Evolutionary conservation across 1,140 invertebrate genomes (phyloP).

Genomic region (Bacillus rossius): DNA sequence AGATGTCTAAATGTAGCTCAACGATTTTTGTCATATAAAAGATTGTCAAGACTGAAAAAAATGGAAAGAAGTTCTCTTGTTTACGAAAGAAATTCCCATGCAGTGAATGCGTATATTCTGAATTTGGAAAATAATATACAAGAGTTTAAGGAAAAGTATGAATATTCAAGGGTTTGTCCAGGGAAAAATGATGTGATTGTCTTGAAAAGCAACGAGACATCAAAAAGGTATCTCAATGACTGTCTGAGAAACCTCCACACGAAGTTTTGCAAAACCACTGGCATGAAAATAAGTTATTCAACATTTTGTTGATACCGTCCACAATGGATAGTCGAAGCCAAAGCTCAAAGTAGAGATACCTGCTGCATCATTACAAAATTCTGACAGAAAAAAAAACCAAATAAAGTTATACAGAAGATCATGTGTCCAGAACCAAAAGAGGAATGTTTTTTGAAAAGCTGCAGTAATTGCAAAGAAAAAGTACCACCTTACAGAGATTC

Average conservation of each 20-base stretch:
- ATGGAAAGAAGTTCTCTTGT: too few species aligned
- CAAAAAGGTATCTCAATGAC: slow-evolving; percentile 25
- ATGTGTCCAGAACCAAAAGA: slow-evolving; percentile 18
- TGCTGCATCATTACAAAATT: slow-evolving; percentile 18
- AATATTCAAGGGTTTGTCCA: slow-evolving; percentile 21
- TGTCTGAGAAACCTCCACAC: slow-evolving; percentile 24
- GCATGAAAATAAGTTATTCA: slow-evolving; percentile 13
- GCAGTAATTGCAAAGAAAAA: too few species aligned
- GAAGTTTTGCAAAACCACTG: slow-evolving; percentile 16
- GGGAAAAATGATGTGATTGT: slow-evolving; percentile 27
- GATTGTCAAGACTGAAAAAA: too few species aligned
- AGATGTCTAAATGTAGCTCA: too few species aligned
- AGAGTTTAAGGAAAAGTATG: slow-evolving; percentile 23
- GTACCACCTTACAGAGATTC: background rate
- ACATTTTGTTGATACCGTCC: slow-evolving; percentile 20
- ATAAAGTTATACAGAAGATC: background rate
- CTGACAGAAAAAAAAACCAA: slow-evolving; percentile 18
- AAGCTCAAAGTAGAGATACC: slow-evolving; percentile 17
- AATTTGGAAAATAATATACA: too few species aligned
- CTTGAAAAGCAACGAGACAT: slow-evolving; percentile 21
- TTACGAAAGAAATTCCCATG: too few species aligned
- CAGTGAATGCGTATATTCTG: too few species aligned
- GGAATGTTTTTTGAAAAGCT: slow-evolving; percentile 19
- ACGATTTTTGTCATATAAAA: too few species aligned
- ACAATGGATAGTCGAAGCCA: slow-evolving; percentile 19